Conservation (phyloP, 2,888 invertebrate genomes). For the Campopleginae sp. region DNA sequence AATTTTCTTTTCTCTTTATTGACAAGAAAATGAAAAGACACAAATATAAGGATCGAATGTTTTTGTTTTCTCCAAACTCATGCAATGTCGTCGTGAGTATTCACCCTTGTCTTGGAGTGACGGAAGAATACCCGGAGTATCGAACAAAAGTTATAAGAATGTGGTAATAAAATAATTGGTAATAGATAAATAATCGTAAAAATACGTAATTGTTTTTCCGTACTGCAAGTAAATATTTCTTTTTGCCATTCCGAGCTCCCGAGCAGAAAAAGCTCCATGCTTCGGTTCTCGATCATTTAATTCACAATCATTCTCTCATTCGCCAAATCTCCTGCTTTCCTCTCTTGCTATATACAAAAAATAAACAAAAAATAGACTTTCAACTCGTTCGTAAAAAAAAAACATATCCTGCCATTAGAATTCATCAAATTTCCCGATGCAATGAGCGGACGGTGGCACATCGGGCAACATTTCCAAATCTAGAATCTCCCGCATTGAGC, state of each 20-base stretch:
- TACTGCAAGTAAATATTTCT: slow-evolving; percentile 2
- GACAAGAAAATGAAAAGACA: neutral
- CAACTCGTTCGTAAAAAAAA: slow-evolving; percentile 71
- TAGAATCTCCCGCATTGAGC: slow-evolving; percentile 46
- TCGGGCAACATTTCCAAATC: slow-evolving; percentile 28
- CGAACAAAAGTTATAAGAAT: neutral
- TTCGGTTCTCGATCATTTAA: neutral
- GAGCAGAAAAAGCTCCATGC: neutral
- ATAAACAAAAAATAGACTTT: slow-evolving; percentile 72
- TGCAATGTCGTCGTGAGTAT: neutral
- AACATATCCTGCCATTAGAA: slow-evolving; percentile 32
- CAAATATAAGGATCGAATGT: neutral
- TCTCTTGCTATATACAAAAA: slow-evolving; percentile 70
- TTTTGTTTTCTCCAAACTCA: neutral
- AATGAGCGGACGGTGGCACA: slow-evolving; percentile 22
- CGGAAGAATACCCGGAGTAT: neutral
- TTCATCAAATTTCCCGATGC: slow-evolving; percentile 40
- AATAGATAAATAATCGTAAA: neutral
- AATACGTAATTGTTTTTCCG: neutral
- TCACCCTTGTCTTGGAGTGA: neutral
- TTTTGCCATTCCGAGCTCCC: neutral
- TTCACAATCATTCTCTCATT: slow-evolving; percentile 14
- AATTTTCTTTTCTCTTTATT: neutral
- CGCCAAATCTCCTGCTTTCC: slow-evolving; percentile 20
- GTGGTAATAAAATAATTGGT: neutral